Conservation (phyloP, 2,113 vertebrate genomes). For the Brachyistius frenatus region DNA sequence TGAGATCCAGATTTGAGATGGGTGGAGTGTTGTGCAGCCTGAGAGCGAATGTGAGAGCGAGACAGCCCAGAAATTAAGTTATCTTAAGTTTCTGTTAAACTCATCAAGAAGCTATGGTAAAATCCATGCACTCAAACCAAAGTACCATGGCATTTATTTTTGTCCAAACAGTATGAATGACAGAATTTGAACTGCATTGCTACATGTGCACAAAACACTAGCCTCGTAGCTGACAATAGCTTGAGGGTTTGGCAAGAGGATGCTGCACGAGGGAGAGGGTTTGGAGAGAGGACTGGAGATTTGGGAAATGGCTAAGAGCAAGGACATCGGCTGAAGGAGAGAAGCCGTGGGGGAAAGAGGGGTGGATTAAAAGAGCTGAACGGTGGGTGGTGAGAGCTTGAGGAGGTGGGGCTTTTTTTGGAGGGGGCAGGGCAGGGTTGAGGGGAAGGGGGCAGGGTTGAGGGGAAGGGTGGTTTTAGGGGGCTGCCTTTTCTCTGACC, state of each 20-base stretch:
- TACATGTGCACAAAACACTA: not conserved
- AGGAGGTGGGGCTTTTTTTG: conserved; percentile 20
- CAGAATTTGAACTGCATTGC: not conserved
- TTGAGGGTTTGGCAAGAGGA: conserved; percentile 1
- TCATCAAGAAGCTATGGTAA: not conserved
- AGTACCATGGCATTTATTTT: not conserved
- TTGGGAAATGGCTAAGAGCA: conserved; percentile 26
- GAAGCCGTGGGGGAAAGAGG: conserved; percentile 11
- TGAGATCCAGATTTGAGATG: conserved; percentile 47
- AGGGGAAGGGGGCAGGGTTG: conserved; percentile 18
- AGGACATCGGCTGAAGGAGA: conserved; percentile 32
- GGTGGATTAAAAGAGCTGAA: conserved; percentile 23
- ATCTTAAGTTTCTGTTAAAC: not conserved
- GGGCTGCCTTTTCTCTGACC: conserved; percentile 67
- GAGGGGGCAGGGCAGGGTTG: conserved; percentile 13
- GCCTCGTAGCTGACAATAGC: not conserved
- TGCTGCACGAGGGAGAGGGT: not conserved
- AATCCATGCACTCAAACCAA: not conserved
- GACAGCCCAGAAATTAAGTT: conserved; percentile 3
- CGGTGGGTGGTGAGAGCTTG: conserved; percentile 1
- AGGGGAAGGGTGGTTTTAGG: conserved; percentile 24
- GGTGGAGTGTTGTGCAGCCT: not conserved
- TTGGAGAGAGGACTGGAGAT: not conserved
- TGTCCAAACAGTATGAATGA: not conserved
- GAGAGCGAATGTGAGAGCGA: not conserved